Evolutionary conservation across 2,888 invertebrate genomes (phyloP).

Genomic region (Charanyca ferruginea): DNA sequence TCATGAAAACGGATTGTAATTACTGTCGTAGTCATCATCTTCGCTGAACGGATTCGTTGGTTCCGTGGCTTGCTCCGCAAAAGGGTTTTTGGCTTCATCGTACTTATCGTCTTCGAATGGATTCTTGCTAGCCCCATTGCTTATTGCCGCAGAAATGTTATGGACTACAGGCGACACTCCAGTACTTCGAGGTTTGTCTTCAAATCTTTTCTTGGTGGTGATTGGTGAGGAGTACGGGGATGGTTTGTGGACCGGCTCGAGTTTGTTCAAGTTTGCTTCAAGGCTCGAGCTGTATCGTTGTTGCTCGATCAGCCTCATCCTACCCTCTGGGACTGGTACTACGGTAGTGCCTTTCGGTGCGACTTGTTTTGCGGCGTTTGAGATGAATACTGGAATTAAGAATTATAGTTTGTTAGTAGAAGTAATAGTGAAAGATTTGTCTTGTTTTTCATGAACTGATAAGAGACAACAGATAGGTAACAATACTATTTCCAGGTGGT

Average conservation of each 20-base stretch:
- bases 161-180: slow-evolving; percentile 72
- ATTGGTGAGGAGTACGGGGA: slow-evolving; percentile 72
- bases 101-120: slow-evolving; percentile 89
- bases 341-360: slow-evolving; percentile 82
- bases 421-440: no score
- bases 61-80: slow-evolving; percentile 89
- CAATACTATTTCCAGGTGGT: no score
- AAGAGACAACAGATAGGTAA: no score
- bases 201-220: slow-evolving; percentile 57
- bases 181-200: slow-evolving; percentile 63
- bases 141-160: slow-evolving; percentile 67
- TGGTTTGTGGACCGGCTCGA: slow-evolving; percentile 74
- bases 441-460: no score
- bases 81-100: slow-evolving; percentile 93
- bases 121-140: slow-evolving; percentile 69
- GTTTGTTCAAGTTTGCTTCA: slow-evolving; percentile 90
- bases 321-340: slow-evolving; percentile 90
- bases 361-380: slow-evolving; percentile 77
- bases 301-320: slow-evolving; percentile 90
- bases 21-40: slow-evolving; percentile 94
- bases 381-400: slow-evolving; percentile 79
- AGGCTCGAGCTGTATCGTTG: slow-evolving; percentile 91
- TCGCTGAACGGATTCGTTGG: slow-evolving; percentile 90
- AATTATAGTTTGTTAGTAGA: background rate
- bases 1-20: slow-evolving; percentile 94